Conservation (phyloP, 1,140 invertebrate genomes). For the Cyrtorhinus lividipennis region DNA sequence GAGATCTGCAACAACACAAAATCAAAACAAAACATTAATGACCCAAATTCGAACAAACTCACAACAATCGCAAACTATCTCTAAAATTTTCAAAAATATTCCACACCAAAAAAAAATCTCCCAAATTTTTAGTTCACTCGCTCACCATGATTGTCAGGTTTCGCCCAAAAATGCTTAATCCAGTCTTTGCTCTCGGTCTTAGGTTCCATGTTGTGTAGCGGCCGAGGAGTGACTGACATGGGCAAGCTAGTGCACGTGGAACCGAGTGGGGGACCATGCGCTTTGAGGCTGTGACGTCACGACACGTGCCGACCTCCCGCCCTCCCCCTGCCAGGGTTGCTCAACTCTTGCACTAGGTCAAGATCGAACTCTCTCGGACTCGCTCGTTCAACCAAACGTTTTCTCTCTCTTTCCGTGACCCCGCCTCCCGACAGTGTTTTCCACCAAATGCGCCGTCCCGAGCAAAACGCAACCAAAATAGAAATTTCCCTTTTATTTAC, state of each 20-base stretch:
- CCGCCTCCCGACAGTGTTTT: background rate
- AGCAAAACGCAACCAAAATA: too few relatives aligned
- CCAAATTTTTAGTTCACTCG: background rate
- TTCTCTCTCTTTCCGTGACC: background rate
- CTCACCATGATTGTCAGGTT: conserved; percentile 20
- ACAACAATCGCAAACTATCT: too few relatives aligned
- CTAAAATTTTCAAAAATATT: background rate
- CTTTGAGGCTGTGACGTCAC: conserved; percentile 20
- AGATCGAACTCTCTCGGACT: background rate
- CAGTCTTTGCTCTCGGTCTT: conserved; percentile 26
- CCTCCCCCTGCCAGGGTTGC: conserved; percentile 11
- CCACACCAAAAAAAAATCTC: background rate
- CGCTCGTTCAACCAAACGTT: background rate
- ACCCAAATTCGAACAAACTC: conserved; percentile 1
- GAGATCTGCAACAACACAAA: conserved; percentile 28
- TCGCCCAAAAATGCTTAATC: conserved; percentile 28
- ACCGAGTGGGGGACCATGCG: conserved; percentile 18
- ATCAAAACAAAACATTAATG: conserved; percentile 8
- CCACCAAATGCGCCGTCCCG: too few relatives aligned
- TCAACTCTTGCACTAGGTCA: conserved; percentile 11
- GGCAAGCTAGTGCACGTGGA: conserved; percentile 20
- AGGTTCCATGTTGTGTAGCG: conserved; percentile 18
- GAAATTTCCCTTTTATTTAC: too few relatives aligned
- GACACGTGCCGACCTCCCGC: conserved; percentile 15
- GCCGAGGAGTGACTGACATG: conserved; percentile 17